Conservation (phyloP, 2,113 vertebrate genomes). For the Syngnathus scovelli region DNA sequence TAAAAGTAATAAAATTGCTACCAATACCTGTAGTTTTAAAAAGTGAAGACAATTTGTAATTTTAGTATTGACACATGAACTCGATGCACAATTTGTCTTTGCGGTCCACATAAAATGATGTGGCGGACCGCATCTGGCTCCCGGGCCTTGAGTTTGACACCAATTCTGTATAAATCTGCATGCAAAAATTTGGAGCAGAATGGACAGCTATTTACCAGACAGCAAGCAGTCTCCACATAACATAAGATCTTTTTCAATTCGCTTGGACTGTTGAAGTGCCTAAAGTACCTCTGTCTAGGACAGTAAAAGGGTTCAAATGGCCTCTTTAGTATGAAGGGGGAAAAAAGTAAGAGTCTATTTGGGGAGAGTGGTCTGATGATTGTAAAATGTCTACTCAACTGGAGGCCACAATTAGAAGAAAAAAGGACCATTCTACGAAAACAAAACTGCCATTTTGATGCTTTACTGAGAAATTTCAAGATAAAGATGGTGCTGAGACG, state of each 20-base stretch:
- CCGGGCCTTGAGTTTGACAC: no score
- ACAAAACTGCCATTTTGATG: neutral
- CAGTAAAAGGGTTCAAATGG: neutral
- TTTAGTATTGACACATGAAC: no score
- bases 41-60: no score
- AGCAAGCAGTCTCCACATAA: neutral
- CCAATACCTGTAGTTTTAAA: no score
- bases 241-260: neutral
- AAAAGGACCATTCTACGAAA: neutral
- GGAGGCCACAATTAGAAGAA: neutral
- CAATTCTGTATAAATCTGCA: neutral
- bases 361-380: neutral
- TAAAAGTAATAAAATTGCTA: no score
- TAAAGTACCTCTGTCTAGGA: neutral
- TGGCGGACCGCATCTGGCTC: no score
- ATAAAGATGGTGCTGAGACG: conserved; percentile 1
- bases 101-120: no score
- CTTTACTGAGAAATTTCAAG: neutral
- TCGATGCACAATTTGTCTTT: no score
- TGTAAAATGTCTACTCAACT: neutral
- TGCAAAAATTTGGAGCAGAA: neutral
- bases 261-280: neutral
- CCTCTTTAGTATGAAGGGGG: neutral
- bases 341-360: neutral
- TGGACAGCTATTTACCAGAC: neutral